Evolutionary conservation across 92 coral and sea anemone genomes (phyloP).

Genomic region (Epizoanthus ramosus): DNA sequence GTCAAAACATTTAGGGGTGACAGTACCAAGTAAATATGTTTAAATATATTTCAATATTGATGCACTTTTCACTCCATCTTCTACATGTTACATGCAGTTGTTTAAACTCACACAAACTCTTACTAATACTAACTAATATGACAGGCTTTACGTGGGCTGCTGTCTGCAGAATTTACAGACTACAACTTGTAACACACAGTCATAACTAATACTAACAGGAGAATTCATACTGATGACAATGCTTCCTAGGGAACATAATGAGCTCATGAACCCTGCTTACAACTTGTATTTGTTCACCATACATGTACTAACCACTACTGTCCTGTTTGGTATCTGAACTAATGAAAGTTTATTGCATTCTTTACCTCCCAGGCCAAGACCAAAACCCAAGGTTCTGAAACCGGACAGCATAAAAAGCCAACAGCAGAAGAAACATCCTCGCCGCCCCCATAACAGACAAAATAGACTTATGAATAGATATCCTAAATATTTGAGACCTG

Average conservation of each 20-base stretch:
- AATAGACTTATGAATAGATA: not conserved
- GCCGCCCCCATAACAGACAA: not conserved
- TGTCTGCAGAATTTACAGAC: too few species aligned
- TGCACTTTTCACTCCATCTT: too few species aligned
- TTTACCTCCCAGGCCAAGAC: not conserved
- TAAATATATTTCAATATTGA: too few species aligned
- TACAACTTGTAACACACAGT: too few species aligned
- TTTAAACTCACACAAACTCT: too few species aligned
- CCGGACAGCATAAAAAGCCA: not conserved
- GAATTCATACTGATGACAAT: too few species aligned
- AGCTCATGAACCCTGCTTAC: not conserved
- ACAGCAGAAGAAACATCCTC: not conserved
- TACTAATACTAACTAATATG: too few species aligned
- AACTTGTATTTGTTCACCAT: not conserved
- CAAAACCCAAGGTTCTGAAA: not conserved
- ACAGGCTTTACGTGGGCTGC: too few species aligned
- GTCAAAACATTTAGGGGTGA: too few species aligned
- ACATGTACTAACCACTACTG: not conserved
- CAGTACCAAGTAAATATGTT: too few species aligned
- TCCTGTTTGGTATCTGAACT: not conserved
- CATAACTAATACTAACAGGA: too few species aligned
- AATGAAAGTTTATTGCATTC: not conserved
- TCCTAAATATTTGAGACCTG: not conserved
- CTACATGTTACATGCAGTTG: too few species aligned
- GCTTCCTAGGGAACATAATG: not conserved